Percentiles rank a stretch among this genome's conserved stretches.
phyloP scores from a whole-genome alignment of 2,888 invertebrate genomes.

The Drosophila niveifrons region DNA sequence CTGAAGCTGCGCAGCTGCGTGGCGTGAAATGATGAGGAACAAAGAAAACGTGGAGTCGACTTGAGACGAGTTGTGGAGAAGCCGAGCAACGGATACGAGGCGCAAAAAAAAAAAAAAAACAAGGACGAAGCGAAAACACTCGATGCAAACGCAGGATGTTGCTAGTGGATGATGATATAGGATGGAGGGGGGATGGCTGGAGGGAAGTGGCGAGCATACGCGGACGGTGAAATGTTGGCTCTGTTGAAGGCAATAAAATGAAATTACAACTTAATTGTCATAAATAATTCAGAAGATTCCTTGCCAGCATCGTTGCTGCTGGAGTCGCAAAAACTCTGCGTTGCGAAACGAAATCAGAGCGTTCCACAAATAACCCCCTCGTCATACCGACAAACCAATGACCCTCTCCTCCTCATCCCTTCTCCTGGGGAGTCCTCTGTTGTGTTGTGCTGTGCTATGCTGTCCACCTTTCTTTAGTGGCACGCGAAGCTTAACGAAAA shows the following conservation, averaged over 20 bases:
- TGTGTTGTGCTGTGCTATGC: neutral
- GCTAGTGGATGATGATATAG: too few species aligned
- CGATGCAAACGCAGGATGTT: conserved; percentile 11
- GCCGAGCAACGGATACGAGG: conserved; percentile 31
- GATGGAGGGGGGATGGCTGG: neutral
- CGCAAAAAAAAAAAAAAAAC: conserved; percentile 11
- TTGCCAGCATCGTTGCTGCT: conserved; percentile 38
- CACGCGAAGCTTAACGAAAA: conserved; percentile 43
- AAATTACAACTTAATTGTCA: conserved; percentile 79
- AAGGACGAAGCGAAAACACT: neutral
- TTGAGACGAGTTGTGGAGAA: conserved; percentile 23
- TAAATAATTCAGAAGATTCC: conserved; percentile 75
- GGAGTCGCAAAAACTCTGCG: conserved; percentile 57
- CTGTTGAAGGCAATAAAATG: conserved; percentile 73
- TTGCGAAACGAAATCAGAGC: conserved; percentile 58
- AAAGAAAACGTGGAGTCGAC: conserved; percentile 46
- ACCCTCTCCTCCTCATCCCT: neutral
- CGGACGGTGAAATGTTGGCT: conserved; percentile 67
- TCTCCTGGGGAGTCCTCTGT: neutral
- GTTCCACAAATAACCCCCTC: conserved; percentile 36
- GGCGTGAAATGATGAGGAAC: conserved; percentile 65
- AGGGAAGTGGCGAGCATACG: conserved; percentile 33
- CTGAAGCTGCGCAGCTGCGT: conserved; percentile 65
- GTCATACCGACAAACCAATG: neutral
- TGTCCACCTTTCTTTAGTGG: conserved; percentile 32